phyloP scores from a whole-genome alignment of 2,888 invertebrate species.

The Calameuta idolon region DNA sequence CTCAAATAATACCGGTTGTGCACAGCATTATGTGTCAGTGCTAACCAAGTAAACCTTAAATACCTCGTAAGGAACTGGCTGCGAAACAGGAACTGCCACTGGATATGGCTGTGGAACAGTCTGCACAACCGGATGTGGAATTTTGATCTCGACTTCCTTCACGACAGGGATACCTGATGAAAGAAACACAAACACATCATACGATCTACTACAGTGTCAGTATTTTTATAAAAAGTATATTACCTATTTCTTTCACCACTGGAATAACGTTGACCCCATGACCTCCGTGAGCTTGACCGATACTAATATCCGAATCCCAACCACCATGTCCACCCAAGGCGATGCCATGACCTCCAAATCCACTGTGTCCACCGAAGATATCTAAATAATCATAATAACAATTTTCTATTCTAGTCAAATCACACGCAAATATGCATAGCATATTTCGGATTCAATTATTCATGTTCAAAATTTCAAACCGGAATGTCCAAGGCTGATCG shows the following conservation, averaged over 20 bases:
- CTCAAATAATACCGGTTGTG: background rate
- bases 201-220: background rate
- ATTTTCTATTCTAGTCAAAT: background rate
- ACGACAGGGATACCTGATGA: constrained; percentile 69
- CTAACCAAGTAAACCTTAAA: background rate
- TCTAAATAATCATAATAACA: background rate
- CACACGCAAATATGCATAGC: background rate
- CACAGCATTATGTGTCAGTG: too few relatives aligned
- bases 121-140: constrained; percentile 70
- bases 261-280: constrained; percentile 67
- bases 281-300: constrained; percentile 43
- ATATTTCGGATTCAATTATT: background rate
- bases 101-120: constrained; percentile 74
- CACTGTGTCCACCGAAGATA: constrained; percentile 13
- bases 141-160: constrained; percentile 71
- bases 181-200: background rate
- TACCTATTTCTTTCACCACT: constrained; percentile 74
- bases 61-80: constrained; percentile 67
- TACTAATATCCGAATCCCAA: constrained; percentile 21
- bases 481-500: constrained; percentile 35
- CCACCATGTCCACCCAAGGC: constrained; percentile 11
- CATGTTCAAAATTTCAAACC: constrained; percentile 27
- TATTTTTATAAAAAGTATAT: constrained; percentile 6
- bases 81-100: constrained; percentile 74
- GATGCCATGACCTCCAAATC: constrained; percentile 11